phyloP scores from a whole-genome alignment of 2,888 invertebrate species.

The Orthosia gothica region DNA sequence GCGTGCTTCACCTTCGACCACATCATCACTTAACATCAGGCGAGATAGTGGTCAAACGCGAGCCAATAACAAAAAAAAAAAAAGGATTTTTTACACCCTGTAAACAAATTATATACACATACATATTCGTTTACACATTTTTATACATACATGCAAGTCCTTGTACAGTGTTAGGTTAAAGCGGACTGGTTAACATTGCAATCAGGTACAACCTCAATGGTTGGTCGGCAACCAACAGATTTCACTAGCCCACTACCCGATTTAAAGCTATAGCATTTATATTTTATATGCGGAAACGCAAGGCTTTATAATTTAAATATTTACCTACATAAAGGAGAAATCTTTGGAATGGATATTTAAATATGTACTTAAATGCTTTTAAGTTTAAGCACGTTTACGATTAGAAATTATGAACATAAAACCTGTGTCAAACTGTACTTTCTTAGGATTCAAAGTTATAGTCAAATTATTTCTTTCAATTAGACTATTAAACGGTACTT shows the following conservation, averaged over 20 bases:
- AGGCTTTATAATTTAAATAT: slow-evolving; percentile 22
- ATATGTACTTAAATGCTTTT: slow-evolving; percentile 20
- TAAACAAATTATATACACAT: neutral
- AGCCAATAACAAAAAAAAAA: too few species aligned
- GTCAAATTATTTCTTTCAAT: too few species aligned
- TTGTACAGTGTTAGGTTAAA: slow-evolving; percentile 46
- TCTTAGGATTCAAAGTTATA: neutral
- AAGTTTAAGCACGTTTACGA: neutral
- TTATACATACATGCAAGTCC: slow-evolving; percentile 30
- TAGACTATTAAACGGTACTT: too few species aligned
- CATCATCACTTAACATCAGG: too few species aligned
- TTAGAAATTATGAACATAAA: neutral
- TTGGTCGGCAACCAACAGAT: slow-evolving; percentile 36
- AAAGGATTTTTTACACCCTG: neutral
- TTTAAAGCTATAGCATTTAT: slow-evolving; percentile 28
- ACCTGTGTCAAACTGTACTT: neutral
- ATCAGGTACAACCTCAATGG: slow-evolving; percentile 54
- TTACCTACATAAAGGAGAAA: slow-evolving; percentile 2
- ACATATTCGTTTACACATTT: neutral
- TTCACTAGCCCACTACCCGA: slow-evolving; percentile 63
- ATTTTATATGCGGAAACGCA: slow-evolving; percentile 23
- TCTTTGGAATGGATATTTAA: slow-evolving; percentile 1
- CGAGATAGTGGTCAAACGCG: too few species aligned
- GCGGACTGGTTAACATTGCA: slow-evolving; percentile 55
- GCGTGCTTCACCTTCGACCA: too few species aligned